Evolutionary conservation across 2,113 vertebrate species (phyloP), one percentile per base, ranked within the genome.

Genomic region (Ciconia maguari): DNA sequence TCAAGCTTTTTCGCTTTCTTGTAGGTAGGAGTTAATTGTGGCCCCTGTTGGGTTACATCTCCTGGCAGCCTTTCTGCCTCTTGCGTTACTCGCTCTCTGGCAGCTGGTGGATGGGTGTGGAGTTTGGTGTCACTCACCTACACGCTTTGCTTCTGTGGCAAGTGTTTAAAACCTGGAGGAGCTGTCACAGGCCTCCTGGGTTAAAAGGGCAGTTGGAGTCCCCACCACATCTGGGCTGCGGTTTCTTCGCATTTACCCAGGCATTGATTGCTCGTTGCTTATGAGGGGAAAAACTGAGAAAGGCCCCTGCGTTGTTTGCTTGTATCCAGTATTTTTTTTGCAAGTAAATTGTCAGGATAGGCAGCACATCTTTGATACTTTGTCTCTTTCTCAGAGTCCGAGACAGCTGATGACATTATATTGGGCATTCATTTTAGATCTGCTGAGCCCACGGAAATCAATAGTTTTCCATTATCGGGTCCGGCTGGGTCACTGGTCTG

Each of bases 381-480:
- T 66, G 96, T 90, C 93, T 94, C 60, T 94, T 95, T 93, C 97
- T 97, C 97, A 96, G 95, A 98, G 98, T 98, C 98, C 96, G 96
- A 97, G 97, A 98, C 98, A 98, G 98, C 98, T 98, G 99, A 99
- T 99, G 98, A 98, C 95, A 98, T 98, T 98, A 97, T 97, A 97
- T 96, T 49, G 96, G 97, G 98, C 97, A 94, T 98, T 98, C 98
- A 98, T 98, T 99, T 98, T 97, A 98, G 98, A 98, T 98, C 98
- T 97, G 97, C 98, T 90, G 97, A 98, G 97, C 98, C 97, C 97
- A 97, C 95, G 96, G 98, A 99, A 99, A 99, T 99, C 99, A 99
- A 99, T 99, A 99, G 98, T 99, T 99, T 99, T 99, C 99, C 99
- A 99, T 99, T 99, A 99, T 99, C 98, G 97, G 99, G 98, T 99